Evolutionary conservation across 1,140 invertebrate species (phyloP), one percentile per base, ranked within the genome.

Genomic region (Trichonephila inaurata): DNA sequence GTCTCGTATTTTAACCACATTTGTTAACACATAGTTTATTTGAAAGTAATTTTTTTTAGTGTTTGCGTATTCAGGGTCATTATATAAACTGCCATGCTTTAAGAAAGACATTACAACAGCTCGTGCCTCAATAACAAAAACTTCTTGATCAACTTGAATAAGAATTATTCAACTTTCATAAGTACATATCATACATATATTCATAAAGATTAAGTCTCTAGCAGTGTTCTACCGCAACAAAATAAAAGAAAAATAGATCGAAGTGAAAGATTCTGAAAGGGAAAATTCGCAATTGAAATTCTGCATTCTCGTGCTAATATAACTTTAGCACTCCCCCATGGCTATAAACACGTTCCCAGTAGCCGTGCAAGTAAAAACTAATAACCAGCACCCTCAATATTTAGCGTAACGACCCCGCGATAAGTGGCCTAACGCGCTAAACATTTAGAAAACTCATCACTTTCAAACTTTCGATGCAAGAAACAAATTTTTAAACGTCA

Each of bases 401-500:
- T 77, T 77, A 77, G 72, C 72, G 28, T 83, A 83, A 83, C 51
- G 82, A 83, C 82, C 51, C 44, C 8, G 21, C 44, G 82, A 83
- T 83, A 83, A 83, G 44, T 60, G 21, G 82, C 19, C 51, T 60
- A 58, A 83, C 40, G 8, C 82, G 21, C 44, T 83, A 58, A 51
- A 77, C 72, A 77, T 77, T 77, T 77, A 16, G 72, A 33, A 77
- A 77, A 77, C 72, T 77, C 72, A 77, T 77, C 72, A 77, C 72
- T 77, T 77, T 51, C 44, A 83, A 58, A 83, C 82, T 83, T 60
- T 28, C 82, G 82, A 60, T 83, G 82, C 82, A 83, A 83, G 82
- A 83, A 83, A 83, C 82, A 83, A 83, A 83, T 83, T 83, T 83
- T 66, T 64, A 89, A 89, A 28, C 33, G 60, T 61, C 60, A 61